Percentiles rank a stretch among this genome's conserved stretches.
These are phyloP conservation scores for Sula dactylatra DNA, from an alignment of 2,113 vertebrate genomes.

Conservation along the genomic window DNA sequence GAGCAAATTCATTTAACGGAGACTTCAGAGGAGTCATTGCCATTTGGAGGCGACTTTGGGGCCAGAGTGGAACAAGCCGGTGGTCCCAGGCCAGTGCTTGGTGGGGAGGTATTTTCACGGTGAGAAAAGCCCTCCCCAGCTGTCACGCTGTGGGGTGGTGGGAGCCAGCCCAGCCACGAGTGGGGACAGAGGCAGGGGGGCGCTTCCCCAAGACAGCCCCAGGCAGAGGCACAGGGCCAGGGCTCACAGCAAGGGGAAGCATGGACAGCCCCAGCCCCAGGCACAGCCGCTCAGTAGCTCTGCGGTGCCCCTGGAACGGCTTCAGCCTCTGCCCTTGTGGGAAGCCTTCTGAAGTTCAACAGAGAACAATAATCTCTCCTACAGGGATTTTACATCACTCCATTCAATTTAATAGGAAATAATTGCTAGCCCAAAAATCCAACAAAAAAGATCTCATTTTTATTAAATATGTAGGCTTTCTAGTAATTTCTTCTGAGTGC, in stretches of 20 bases:
- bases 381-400: neutral
- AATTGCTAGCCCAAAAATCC: neutral
- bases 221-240: fast-evolving
- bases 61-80: fast-evolving
- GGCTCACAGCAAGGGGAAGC: neutral
- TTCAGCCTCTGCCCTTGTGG: neutral
- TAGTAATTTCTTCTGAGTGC: neutral
- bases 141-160: fast-evolving
- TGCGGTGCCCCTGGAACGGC: neutral
- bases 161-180: neutral
- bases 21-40: neutral
- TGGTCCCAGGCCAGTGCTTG: neutral
- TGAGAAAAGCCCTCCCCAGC: neutral
- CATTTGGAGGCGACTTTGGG: neutral
- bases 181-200: neutral
- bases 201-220: neutral
- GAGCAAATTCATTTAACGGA: neutral
- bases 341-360: neutral
- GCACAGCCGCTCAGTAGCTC: neutral
- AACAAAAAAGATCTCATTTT: neutral
- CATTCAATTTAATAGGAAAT: neutral
- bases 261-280: neutral
- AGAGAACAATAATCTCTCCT: neutral
- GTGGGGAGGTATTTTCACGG: neutral
- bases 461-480: neutral